A percentile compares a stretch with the other conserved stretches of the same genome.
phyloP scores from a whole-genome alignment of 2,797 vertebrate genomes.

The Geotrypetes seraphini region DNA sequence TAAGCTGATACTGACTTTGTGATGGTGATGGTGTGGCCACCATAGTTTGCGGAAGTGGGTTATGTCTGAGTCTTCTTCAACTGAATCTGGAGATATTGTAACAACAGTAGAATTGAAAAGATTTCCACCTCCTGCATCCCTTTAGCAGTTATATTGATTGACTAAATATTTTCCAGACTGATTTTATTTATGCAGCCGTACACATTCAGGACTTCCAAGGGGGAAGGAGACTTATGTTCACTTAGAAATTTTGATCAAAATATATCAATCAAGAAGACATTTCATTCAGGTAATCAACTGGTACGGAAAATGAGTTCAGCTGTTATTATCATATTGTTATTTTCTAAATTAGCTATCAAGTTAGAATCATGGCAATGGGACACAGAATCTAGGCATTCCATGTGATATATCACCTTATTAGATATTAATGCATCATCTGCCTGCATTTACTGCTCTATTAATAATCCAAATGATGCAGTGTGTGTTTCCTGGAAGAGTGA shows the following conservation, averaged over 20 bases:
- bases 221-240: conserved; percentile 42
- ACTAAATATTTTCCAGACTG: conserved; percentile 46
- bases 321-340: conserved; percentile 7
- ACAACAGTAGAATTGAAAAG: too few species aligned
- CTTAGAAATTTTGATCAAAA: conserved; percentile 54
- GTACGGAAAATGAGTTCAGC: conserved; percentile 25
- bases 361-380: conserved; percentile 16
- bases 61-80: too few species aligned
- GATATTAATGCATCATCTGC: conserved; percentile 23
- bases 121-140: too few species aligned
- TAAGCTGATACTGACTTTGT: too few species aligned
- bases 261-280: conserved; percentile 49
- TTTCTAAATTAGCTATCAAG: conserved; percentile 19
- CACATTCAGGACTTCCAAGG: conserved; percentile 42
- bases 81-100: too few species aligned
- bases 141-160: too few species aligned
- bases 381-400: conserved; percentile 10
- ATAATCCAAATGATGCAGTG: conserved; percentile 29
- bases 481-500: conserved; percentile 18
- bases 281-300: conserved; percentile 40
- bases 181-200: conserved; percentile 44
- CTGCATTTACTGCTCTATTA: conserved; percentile 14
- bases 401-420: conserved; percentile 32
- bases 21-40: too few species aligned
- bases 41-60: too few species aligned